These are phyloP conservation scores for Saxicola maurus DNA, from an alignment of 2,797 vertebrate species.

Conservation along the genomic window DNA sequence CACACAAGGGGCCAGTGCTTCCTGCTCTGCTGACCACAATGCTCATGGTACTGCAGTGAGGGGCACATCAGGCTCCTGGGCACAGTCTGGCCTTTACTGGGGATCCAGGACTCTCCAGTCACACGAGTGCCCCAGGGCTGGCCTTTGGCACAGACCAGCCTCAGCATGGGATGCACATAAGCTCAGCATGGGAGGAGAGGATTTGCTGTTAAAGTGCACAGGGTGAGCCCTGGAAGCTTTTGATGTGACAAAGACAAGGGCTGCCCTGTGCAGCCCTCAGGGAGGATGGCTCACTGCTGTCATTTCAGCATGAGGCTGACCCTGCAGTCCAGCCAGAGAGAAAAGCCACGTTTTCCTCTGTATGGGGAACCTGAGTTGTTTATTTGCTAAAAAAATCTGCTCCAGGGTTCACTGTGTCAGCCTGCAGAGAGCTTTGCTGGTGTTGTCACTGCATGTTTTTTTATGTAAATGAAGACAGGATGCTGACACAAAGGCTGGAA, in stretches of 20 bases:
- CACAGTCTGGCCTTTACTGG: accelerated
- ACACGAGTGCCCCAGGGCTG: background rate
- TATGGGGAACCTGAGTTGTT: background rate
- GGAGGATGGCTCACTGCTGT: background rate
- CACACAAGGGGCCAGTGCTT: background rate
- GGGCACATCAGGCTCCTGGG: accelerated
- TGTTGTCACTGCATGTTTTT: background rate
- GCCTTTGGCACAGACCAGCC: background rate
- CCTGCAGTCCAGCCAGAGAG: background rate
- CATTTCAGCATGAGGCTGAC: background rate
- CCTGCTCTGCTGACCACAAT: background rate
- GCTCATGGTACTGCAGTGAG: background rate
- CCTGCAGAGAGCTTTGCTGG: background rate
- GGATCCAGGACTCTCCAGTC: background rate
- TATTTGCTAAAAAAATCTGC: background rate
- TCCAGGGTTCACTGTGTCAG: background rate
- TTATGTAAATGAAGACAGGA: background rate
- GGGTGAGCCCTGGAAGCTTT: background rate
- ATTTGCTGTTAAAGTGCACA: background rate
- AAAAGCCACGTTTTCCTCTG: background rate
- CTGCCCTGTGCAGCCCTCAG: background rate
- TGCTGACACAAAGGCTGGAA: background rate
- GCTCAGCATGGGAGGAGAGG: background rate
- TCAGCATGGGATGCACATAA: accelerated
- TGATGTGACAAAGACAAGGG: background rate